Evolutionary conservation across 2,888 invertebrate genomes (phyloP).

Genomic region (Megaustenia siamemsis): DNA sequence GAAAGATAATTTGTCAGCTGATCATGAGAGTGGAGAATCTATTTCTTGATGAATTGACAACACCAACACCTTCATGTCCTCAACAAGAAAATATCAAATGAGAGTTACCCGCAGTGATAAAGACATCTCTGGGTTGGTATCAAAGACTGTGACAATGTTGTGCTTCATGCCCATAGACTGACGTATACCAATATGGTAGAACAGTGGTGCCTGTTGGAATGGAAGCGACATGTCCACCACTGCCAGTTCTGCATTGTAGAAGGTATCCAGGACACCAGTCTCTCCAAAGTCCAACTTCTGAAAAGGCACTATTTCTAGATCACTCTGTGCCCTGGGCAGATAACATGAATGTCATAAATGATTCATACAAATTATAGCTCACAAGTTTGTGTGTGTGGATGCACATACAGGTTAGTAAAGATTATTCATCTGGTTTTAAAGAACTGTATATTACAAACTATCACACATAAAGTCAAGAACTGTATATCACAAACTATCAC

Average conservation of each 20-base stretch:
- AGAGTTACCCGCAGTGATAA: slow-evolving; percentile 91
- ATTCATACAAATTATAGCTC: not conserved
- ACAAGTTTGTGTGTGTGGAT: not conserved
- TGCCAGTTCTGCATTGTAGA: slow-evolving; percentile 99
- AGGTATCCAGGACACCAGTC: slow-evolving; percentile 94
- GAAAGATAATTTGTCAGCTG: no score
- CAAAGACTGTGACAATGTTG: slow-evolving; percentile 84
- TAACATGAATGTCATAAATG: not conserved
- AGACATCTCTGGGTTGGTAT: slow-evolving; percentile 92
- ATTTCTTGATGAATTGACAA: no score
- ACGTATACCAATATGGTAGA: slow-evolving; percentile 97
- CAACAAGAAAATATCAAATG: no score
- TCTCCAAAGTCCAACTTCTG: slow-evolving; percentile 98
- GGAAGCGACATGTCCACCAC: slow-evolving; percentile 93
- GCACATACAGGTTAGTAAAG: no score
- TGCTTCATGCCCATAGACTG: slow-evolving; percentile 99
- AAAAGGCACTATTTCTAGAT: slow-evolving; percentile 82
- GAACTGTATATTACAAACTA: no score
- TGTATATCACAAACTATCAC: no score
- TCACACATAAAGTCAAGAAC: no score
- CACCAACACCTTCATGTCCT: no score
- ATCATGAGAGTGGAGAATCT: no score
- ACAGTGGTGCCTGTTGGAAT: slow-evolving; percentile 93
- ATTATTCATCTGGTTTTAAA: no score
- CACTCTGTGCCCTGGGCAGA: slow-evolving; percentile 68